Evolutionary conservation across 2,113 vertebrate species (phyloP).

Genomic region (Cynopterus brachyotis): DNA sequence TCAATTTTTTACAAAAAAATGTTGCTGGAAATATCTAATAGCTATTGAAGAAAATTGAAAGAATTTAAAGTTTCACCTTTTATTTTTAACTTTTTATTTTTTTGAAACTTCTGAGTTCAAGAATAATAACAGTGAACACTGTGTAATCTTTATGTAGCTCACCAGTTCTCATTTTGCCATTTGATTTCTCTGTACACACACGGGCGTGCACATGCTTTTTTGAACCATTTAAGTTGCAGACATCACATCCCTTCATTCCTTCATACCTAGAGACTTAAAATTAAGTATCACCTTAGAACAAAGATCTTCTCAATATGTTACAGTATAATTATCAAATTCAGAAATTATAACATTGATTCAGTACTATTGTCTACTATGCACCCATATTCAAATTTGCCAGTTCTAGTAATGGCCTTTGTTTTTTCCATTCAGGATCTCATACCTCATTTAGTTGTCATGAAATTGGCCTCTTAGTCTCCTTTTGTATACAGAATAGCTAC

Average conservation of each 20-base stretch:
- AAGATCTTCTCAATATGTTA: not conserved
- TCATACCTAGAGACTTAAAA: conserved; percentile 4
- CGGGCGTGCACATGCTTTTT: not conserved
- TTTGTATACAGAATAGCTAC: not conserved
- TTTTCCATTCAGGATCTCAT: not conserved
- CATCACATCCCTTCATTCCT: not conserved
- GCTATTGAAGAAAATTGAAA: not conserved
- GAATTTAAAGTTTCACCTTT: conserved; percentile 7
- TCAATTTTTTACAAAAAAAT: conserved; percentile 27
- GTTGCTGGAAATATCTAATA: not conserved
- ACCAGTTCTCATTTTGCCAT: conserved; percentile 7
- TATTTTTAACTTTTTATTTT: not conserved
- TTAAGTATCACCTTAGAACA: not conserved
- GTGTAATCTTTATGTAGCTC: not conserved
- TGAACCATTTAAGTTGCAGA: not conserved
- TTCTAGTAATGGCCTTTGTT: not conserved
- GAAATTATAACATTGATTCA: not conserved
- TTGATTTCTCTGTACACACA: not conserved
- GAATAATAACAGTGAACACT: not conserved
- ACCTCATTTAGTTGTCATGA: not conserved
- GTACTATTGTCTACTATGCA: not conserved
- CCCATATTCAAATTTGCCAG: conserved; percentile 2
- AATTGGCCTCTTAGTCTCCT: not conserved
- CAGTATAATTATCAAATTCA: not conserved
- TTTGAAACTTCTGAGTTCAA: not conserved